phyloP scores from a whole-genome alignment of 1,140 invertebrate genomes.

The Cydia amplana region DNA sequence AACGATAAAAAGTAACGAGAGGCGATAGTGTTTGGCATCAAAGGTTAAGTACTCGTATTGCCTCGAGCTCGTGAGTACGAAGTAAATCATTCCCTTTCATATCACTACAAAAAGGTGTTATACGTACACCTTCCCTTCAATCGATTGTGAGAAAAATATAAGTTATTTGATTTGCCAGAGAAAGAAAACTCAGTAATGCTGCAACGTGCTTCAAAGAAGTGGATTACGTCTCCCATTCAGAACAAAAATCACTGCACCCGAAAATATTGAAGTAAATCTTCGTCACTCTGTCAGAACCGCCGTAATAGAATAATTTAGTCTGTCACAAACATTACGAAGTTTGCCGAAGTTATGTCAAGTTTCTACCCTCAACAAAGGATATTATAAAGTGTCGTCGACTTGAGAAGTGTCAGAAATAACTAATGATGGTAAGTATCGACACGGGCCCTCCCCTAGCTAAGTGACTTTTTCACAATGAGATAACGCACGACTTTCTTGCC shows the following conservation, averaged over 20 bases:
- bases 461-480: conserved; percentile 31
- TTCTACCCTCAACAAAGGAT: conserved; percentile 33
- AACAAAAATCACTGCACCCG: conserved; percentile 10
- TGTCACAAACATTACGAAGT: conserved; percentile 37
- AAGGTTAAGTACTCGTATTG: too few species aligned
- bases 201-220: not conserved
- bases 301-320: conserved; percentile 33
- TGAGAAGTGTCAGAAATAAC: conserved; percentile 32
- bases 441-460: conserved; percentile 31
- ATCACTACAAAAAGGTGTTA: too few species aligned
- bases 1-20: too few species aligned
- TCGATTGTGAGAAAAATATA: not conserved
- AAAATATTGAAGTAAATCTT: conserved; percentile 31
- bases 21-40: too few species aligned
- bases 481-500: conserved; percentile 9
- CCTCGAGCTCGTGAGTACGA: too few species aligned
- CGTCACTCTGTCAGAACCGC: conserved; percentile 22
- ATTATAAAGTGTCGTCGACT: conserved; percentile 35
- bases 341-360: conserved; percentile 27
- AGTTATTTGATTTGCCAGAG: not conserved
- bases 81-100: too few species aligned
- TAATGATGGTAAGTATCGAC: conserved; percentile 36
- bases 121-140: not conserved
- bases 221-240: not conserved
- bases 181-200: not conserved